Evolutionary conservation across 2,888 invertebrate genomes (phyloP).

Genomic region (Oxyscelio sp.): DNA sequence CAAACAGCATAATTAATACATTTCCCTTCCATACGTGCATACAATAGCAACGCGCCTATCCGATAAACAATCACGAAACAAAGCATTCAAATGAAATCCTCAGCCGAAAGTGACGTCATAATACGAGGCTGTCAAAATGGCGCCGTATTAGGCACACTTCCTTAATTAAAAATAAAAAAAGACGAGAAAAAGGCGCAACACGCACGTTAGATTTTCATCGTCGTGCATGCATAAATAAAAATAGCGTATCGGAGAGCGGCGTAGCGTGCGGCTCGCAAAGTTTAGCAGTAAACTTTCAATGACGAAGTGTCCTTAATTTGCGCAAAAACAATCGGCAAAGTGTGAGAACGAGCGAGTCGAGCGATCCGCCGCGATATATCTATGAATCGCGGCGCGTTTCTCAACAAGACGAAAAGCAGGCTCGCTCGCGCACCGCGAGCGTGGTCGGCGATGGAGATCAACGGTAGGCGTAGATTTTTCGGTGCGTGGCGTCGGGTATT

Average conservation of each 20-base stretch:
- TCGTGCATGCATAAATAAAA: conserved; percentile 67
- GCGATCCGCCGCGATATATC: conserved; percentile 47
- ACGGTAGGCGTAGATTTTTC: conserved; percentile 85
- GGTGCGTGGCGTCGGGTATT: conserved; percentile 83
- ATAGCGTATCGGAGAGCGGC: conserved; percentile 56
- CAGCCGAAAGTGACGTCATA: background rate
- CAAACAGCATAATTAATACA: background rate
- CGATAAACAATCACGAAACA: background rate
- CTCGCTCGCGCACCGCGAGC: conserved; percentile 40
- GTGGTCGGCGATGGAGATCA: conserved; percentile 73
- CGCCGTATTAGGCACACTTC: background rate
- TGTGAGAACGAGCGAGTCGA: conserved; percentile 70
- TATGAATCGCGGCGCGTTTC: conserved; percentile 69
- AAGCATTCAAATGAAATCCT: background rate
- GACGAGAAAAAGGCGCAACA: background rate
- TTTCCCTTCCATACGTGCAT: background rate
- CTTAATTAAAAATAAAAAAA: conserved; percentile 5
- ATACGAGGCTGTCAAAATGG: conserved; percentile 1
- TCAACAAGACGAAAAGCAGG: conserved; percentile 69
- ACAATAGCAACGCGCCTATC: background rate
- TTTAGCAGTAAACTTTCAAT: conserved; percentile 68
- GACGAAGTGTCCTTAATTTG: conserved; percentile 73
- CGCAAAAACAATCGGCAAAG: conserved; percentile 74
- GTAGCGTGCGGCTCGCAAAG: conserved; percentile 66
- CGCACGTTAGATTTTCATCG: conserved; percentile 53